Percentiles rank a stretch among this genome's conserved stretches.
Evolutionary conservation across 1,140 invertebrate genomes (phyloP).

Genomic region (Oncopeltus fasciatus): DNA sequence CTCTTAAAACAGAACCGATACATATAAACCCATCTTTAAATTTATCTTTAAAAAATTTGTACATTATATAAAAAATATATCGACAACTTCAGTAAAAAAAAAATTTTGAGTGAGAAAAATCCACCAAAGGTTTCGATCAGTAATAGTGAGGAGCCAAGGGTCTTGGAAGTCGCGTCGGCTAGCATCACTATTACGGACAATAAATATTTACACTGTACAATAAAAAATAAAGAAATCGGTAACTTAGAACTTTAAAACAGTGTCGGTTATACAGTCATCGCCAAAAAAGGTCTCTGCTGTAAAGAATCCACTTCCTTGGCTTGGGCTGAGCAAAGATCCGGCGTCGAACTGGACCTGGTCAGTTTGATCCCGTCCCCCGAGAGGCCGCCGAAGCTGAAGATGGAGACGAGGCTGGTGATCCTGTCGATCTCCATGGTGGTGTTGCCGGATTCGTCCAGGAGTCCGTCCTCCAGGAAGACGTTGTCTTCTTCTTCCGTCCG

Average conservation of each 20-base stretch:
- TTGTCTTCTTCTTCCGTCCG: conserved; percentile 25
- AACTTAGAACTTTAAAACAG: conserved; percentile 1
- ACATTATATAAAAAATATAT: conserved; percentile 10
- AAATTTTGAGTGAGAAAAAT: neutral
- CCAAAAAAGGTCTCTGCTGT: conserved; percentile 34
- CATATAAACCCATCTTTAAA: neutral
- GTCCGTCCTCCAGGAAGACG: conserved; percentile 31
- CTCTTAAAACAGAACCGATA: conserved; percentile 5
- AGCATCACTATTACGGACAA: conserved; percentile 2
- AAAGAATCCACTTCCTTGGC: conserved; percentile 33
- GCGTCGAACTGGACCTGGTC: conserved; percentile 34
- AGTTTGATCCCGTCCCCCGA: conserved; percentile 21
- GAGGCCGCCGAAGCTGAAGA: conserved; percentile 38
- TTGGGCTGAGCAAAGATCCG: conserved; percentile 36
- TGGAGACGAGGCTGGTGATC: conserved; percentile 38
- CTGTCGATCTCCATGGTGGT: conserved; percentile 39
- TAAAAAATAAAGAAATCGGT: neutral
- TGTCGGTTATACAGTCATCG: conserved; percentile 31
- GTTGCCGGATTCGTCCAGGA: conserved; percentile 25
- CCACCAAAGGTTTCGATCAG: neutral
- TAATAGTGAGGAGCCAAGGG: conserved; percentile 6
- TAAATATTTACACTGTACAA: conserved; percentile 4
- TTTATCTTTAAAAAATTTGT: neutral
- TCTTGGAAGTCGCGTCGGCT: neutral
- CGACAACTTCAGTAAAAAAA: conserved; percentile 2